These are phyloP conservation scores for Hirudo medicinalis DNA, from an alignment of 1,140 invertebrate species.

Conservation along the genomic window DNA sequence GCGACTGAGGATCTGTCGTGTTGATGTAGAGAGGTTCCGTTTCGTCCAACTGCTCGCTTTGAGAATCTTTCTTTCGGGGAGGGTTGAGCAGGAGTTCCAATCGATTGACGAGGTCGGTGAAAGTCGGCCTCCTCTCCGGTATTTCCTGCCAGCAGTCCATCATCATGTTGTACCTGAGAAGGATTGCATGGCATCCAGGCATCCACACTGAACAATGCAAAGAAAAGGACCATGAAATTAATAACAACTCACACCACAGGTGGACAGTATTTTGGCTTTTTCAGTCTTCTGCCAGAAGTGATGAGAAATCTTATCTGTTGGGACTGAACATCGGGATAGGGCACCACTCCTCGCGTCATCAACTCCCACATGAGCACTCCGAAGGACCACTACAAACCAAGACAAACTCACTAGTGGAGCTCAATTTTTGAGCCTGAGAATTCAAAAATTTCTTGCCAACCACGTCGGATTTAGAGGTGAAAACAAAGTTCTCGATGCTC, in stretches of 20 bases:
- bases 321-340: conserved; percentile 33
- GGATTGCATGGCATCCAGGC: conserved; percentile 13
- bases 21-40: conserved; percentile 16
- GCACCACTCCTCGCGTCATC: conserved; percentile 37
- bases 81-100: conserved; percentile 46
- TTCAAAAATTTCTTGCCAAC: neutral
- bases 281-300: conserved; percentile 65
- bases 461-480: conserved; percentile 30
- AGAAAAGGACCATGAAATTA: neutral
- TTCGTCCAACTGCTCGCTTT: neutral
- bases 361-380: conserved; percentile 38
- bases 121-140: conserved; percentile 60
- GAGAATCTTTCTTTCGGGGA: neutral
- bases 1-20: neutral
- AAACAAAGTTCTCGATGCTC: conserved; percentile 27
- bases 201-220: neutral
- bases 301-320: conserved; percentile 71
- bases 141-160: conserved; percentile 65
- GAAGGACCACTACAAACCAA: conserved; percentile 38
- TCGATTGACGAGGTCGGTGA: conserved; percentile 56
- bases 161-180: conserved; percentile 64
- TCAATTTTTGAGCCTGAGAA: neutral
- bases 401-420: neutral
- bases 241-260: conserved; percentile 31
- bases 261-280: conserved; percentile 77